phyloP scores from a whole-genome alignment of 2,888 invertebrate species.

The Leistus spinibarbis region DNA sequence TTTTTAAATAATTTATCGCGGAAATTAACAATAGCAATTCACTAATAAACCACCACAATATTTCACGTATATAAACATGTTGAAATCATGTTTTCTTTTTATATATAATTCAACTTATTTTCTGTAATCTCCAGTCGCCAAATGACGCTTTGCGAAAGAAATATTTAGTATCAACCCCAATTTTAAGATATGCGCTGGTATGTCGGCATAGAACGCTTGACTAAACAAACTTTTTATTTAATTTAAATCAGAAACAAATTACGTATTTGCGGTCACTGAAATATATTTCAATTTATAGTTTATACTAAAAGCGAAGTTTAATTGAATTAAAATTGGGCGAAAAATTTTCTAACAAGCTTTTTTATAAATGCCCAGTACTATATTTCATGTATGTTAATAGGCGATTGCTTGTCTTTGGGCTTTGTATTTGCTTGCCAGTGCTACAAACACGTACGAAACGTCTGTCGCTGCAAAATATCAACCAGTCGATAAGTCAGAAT shows the following conservation, averaged over 20 bases:
- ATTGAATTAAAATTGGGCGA: not conserved
- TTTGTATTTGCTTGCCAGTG: constrained; percentile 4
- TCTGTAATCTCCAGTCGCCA: not conserved
- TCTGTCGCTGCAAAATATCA: constrained; percentile 31
- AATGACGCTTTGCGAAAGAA: not conserved
- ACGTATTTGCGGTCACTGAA: not conserved
- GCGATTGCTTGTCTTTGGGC: constrained; percentile 22
- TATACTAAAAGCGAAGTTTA: not conserved
- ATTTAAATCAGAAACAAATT: not conserved
- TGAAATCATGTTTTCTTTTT: not conserved
- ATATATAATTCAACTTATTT: not conserved
- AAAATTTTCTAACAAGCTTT: not conserved
- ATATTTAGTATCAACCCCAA: no score
- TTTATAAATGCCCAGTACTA: not conserved
- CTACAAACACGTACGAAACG: constrained; percentile 26
- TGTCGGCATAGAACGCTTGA: no score
- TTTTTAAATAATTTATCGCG: not conserved
- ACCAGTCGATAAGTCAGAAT: constrained; percentile 31
- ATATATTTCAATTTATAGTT: not conserved
- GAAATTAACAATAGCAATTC: constrained; percentile 1
- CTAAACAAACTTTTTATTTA: no score
- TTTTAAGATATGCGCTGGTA: no score
- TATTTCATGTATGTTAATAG: not conserved
- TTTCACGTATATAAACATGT: not conserved
- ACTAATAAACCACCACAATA: not conserved